Evolutionary conservation across 64 coral and sea anemone species (phyloP).

Genomic region (Exaiptasia diaphana): DNA sequence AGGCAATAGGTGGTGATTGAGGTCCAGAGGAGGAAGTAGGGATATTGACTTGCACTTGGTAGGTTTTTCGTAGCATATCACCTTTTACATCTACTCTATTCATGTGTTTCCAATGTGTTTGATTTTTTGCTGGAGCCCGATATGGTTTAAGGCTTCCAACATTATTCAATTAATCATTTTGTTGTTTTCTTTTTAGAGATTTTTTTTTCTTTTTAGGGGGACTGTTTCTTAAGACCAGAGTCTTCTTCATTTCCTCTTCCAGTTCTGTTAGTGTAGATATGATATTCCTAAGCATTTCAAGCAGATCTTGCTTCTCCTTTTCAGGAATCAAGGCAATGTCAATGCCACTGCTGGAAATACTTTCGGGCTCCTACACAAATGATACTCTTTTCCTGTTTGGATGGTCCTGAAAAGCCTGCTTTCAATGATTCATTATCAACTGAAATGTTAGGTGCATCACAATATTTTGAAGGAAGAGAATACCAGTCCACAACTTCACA

Average conservation of each 20-base stretch:
- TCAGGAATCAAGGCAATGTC: background rate
- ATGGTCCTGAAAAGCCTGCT: background rate
- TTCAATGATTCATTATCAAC: constrained; percentile 7
- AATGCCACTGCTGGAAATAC: background rate
- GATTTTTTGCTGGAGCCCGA: constrained; percentile 1
- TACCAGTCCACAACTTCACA: background rate
- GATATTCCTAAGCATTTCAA: background rate
- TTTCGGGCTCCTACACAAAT: too few species aligned
- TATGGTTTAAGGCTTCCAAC: background rate
- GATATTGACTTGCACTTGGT: constrained; percentile 8
- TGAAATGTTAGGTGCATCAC: background rate
- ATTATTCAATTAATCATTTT: background rate
- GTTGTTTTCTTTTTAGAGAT: background rate
- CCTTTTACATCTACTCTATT: constrained; percentile 18
- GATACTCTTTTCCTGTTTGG: background rate
- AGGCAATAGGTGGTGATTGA: background rate
- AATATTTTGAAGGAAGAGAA: background rate
- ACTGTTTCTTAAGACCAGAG: background rate
- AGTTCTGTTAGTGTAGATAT: background rate
- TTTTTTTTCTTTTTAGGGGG: background rate
- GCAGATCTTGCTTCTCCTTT: background rate
- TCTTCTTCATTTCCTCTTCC: background rate
- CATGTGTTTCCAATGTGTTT: constrained; percentile 6
- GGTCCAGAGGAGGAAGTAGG: background rate
- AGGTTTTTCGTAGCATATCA: constrained; percentile 20